Base-by-base conservation (phyloP, 2,113 vertebrate species). In the Xiphophorus maculatus region DNA sequence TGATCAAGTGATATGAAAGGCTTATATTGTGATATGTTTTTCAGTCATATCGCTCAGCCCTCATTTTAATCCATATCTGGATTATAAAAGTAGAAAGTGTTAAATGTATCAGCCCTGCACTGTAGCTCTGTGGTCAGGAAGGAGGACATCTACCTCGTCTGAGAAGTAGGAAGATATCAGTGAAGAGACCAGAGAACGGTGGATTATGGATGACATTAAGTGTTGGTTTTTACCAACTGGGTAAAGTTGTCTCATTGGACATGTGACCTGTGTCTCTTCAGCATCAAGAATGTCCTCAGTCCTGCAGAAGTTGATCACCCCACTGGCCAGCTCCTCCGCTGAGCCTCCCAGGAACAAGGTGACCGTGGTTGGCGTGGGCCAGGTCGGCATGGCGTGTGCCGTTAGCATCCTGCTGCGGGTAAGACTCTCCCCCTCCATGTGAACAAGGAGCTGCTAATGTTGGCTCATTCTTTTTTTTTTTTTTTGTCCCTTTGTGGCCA, bases 341-440 rank as follows among this genome's bases (percentile, higher is more conserved):
- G 60, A 88, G 0, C n/a, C 73, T 0, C 96, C 98, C 4, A 96
- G 92, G 90, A 99, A 95, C 93, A 99, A 99, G 93, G 95, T 99
- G 86, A 97, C 98, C 0, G 79, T 99, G 25, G 98, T 99, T 3
- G 98, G 98, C 0, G 97, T 97, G 29, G 98, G 98, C 13, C 96
- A 96, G 89, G 98, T 99, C 63, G 98, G 98, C 44, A 99, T 99
- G 98, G 98, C 98, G 0, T 94, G 95, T 58, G 97, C 98, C 1
- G 76, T 98, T 90, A 99, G 98, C 91, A 89, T 99, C 93, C 94
- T 99, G 61, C 93, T 91, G 67, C 93, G 94, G 96, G 94, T 95
- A 87, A 92, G 94, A 74, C 12, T 35, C 5, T 6, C 35, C 19
- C 29, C 28, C 17, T 22, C 7, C 22, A 2, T 9, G 13, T 42